A percentile compares a stretch with the other conserved stretches of the same genome.
Conservation (phyloP, 2,797 vertebrate species). For the Loris lydekkerianus region DNA sequence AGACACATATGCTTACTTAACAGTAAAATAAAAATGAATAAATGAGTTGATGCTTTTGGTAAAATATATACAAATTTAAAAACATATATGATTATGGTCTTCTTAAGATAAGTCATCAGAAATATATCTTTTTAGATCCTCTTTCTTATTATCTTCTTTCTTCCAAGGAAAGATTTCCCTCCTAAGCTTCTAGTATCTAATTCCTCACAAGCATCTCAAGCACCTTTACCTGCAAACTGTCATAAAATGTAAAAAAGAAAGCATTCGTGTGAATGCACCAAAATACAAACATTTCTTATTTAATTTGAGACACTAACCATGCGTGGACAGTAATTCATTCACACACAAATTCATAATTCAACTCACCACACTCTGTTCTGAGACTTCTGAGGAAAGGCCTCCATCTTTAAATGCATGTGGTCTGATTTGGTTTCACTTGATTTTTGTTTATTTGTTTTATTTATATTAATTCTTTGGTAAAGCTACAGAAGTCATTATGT, state of each 20-base stretch:
- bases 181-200: background rate
- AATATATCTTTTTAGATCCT: background rate
- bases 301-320: background rate
- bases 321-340: background rate
- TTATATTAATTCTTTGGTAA: slow-evolving; percentile 43
- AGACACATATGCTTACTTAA: background rate
- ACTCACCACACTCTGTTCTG: background rate
- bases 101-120: slow-evolving; percentile 13
- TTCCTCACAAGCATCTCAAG: background rate
- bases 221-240: background rate
- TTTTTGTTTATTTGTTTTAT: background rate
- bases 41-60: background rate
- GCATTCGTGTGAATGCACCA: background rate
- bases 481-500: background rate
- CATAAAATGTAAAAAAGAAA: background rate
- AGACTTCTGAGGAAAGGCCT: background rate
- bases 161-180: background rate
- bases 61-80: slow-evolving; percentile 41
- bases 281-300: background rate
- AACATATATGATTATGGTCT: background rate
- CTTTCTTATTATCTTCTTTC: slow-evolving; percentile 34
- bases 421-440: background rate
- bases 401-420: background rate
- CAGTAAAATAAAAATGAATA: slow-evolving; percentile 23
- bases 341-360: background rate